Evolutionary conservation across 2,888 invertebrate species (phyloP).

Genomic region (Nephrotoma flavescens): DNA sequence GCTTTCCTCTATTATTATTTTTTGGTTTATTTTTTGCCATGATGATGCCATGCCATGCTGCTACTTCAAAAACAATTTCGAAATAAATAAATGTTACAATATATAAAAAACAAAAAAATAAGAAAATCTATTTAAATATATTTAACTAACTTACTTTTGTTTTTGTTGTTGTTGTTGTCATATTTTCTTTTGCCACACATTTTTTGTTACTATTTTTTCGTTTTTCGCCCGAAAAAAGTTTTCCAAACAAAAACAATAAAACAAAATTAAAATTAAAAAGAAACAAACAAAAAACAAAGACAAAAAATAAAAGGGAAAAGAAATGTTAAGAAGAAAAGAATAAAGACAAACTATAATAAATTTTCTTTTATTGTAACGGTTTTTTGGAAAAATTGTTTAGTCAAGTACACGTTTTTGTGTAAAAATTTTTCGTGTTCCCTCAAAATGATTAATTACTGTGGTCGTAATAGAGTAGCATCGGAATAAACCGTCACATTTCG

Average conservation of each 20-base stretch:
- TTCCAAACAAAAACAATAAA: neutral
- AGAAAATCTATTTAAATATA: neutral
- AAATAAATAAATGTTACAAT: neutral
- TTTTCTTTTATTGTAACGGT: neutral
- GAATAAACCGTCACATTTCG: too few species aligned
- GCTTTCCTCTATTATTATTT: neutral
- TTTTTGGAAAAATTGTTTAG: neutral
- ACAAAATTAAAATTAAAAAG: neutral
- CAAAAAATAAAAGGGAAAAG: neutral
- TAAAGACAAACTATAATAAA: neutral
- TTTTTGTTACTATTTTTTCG: neutral
- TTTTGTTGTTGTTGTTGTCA: neutral
- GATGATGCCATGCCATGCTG: neutral
- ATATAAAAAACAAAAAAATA: neutral
- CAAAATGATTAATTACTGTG: neutral
- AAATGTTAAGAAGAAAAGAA: neutral
- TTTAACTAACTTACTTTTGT: neutral
- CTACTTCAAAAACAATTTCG: neutral
- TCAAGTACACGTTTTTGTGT: neutral
- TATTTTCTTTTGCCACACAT: neutral
- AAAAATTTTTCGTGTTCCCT: neutral
- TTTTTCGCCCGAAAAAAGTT: neutral
- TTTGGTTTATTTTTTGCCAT: neutral
- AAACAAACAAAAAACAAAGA: neutral
- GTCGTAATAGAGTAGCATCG: neutral